Base-by-base conservation (phyloP, 2,797 vertebrate species). In the Australoheros facetus region DNA sequence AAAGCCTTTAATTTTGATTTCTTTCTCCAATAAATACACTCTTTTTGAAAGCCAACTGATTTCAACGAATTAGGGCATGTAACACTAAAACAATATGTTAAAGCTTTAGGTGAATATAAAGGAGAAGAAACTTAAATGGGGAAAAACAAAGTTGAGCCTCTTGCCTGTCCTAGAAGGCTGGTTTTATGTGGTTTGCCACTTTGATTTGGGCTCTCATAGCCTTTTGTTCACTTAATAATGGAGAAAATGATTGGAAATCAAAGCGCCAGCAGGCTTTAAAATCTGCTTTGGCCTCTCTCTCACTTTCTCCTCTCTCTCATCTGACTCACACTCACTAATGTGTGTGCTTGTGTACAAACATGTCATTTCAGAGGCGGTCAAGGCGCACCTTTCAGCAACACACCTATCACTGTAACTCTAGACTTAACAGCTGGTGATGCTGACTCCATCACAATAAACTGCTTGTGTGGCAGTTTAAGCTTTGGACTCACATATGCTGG, bases 291-390 rank as follows among this genome's bases (percentile, higher is more conserved):
- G 26, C 55, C 39, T 73, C 71, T 57, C 37, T 39, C 28, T 56
- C 23, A 45, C 71, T 59, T 34, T 55, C 8, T 51, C 19, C 39
- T 58, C 71, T 59, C 28, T 51, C 4, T 19, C 13, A 10, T 13
- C 64, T 51, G 17, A 59, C 32, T 74, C 56, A 74, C 56, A 21
- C 42, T 58, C 19, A 21, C 28, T 21, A 45, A 64, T 45, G 56
- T 48, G 56, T 78, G 75, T 73, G 32, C 56, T 79, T 76, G 53
- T 78, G 71, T 62, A 37, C 70, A 26, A 76, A 83, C 39, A 66
- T 77, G 51, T 77, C 26, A 76, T 75, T 79, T 85, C 34, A 57
- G 62, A 58, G 9, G 26, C 4, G 1, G 51, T 69, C 37, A 32
- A 21, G 21, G 28, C 23, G 28, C 56, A 73, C 77, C 6, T 82